Evolutionary conservation across 2,797 vertebrate genomes (phyloP), one percentile per base, ranked within the genome.

Genomic region (Tenualosa thibaudeaui): DNA sequence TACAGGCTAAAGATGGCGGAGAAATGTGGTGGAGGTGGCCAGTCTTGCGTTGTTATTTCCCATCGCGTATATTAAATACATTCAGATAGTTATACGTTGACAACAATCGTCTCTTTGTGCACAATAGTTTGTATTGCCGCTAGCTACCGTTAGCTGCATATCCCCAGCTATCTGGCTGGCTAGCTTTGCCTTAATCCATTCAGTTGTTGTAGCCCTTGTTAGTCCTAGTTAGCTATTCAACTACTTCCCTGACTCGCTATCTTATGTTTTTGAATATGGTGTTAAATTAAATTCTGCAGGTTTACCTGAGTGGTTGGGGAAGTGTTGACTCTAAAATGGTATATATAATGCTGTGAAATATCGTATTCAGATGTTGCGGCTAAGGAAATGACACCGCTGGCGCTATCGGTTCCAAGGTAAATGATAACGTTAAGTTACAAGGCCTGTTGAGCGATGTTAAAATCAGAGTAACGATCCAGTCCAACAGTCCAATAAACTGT

Each of bases 1-100:
- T 58, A 40, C 37, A 60, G 15, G 82, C 50, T 26, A 84, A 89
- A 91, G 46, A 91, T 90, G 88, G 89, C 83, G 85, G 82, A 60
- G 82, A 85, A 78, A 83, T 82, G 86, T 81, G 43, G 81, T 5
- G 19, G 81, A 4, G 19, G 2, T 26, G 17, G 4, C 13, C 1
- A 37, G 9, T 46, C 40, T 17, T 78, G 40, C 40, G 71, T 78
- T 43, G 6, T 19, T 43, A 9, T 78, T 43, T 22, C 40, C 10
- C 46, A 6, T 19, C 2, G 40, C 46, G 15, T 22, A 19, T 46
- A 22, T 43, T 22, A 22, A 78, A 43, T 17, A 78, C 37, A 8
- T 43, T 43, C 71, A 46, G 37, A 8, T 78, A 3, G 19, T 78
- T 46, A 78, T 19, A 46, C 17, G 1, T 43, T 46, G 37, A 43